Evolutionary conservation across 2,888 invertebrate genomes (phyloP), one percentile per base, ranked within the genome.

Genomic region (Sarcophaga variegata): DNA sequence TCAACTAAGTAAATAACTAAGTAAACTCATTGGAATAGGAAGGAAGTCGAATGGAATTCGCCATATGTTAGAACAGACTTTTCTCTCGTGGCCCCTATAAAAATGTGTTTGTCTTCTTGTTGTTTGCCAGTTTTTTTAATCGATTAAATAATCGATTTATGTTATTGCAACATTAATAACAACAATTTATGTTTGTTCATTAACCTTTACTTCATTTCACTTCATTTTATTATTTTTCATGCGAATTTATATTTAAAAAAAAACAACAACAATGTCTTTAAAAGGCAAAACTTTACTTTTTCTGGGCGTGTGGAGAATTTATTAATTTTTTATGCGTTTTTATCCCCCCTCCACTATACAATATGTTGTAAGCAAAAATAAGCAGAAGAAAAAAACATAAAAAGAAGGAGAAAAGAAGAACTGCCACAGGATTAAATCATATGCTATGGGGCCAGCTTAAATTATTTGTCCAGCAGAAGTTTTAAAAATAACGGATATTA

Each of bases 271-370:
- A 14, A 12, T 4, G 17, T 54, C 54, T 54, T 54, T 54, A 54
- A 54, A 54, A 54, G 5, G 17, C 4, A 54, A 12, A 54, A 14
- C 12, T 54, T 14, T 54, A 54, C 54, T 14, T 54, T 71, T 71
- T 77, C 72, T 72, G 72, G 78, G 83, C 83, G 77, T 83, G 83
- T 78, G 22, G 78, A 22, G 78, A 83, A 83, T 83, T 83, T 72
- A 72, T 83, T 72, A 83, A 78, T 64, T 22, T 25, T 82, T 64
- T 67, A 37, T 37, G 37, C 37, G 37, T 37, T 37, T 27, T 6
- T 76, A 20, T 64, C 22, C 22, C 22, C 22, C 22, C 22, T 1
- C 17, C 54, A 54, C 4, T 17, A 17, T 54, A 37, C 37, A 37
- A 8, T 37, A 37, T 8, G 8, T 37, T 8, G 37, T 8, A 14